These are phyloP conservation scores for Paraplagusia blochii DNA, from an alignment of 2,113 vertebrate genomes.

Conservation along the genomic window DNA sequence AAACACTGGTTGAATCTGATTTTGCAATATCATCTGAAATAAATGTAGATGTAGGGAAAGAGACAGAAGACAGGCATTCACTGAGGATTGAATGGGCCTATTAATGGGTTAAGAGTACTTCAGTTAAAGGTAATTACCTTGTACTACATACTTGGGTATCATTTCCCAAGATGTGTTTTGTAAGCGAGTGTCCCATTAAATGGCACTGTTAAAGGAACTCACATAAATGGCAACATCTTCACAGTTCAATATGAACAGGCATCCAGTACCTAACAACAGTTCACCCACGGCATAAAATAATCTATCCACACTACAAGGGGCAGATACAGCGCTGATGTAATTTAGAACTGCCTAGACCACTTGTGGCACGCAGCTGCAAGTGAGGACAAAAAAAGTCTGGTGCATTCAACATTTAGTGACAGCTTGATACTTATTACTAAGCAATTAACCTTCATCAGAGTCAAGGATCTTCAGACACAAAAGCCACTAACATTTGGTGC, in stretches of 20 bases:
- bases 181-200: slow-evolving; percentile 4
- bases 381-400: slow-evolving; percentile 1
- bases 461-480: slow-evolving; percentile 35
- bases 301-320: background rate
- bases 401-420: slow-evolving; percentile 4
- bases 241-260: slow-evolving; percentile 25
- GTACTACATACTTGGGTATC: slow-evolving; percentile 16
- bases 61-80: slow-evolving; percentile 1
- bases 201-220: slow-evolving; percentile 7
- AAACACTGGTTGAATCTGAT: slow-evolving; percentile 8
- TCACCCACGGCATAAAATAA: slow-evolving; percentile 13
- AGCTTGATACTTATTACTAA: slow-evolving; percentile 23
- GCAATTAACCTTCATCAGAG: slow-evolving; percentile 33
- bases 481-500: slow-evolving; percentile 10
- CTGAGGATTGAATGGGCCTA: slow-evolving; percentile 5
- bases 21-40: slow-evolving; percentile 13
- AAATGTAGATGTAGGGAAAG: slow-evolving; percentile 8
- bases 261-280: background rate
- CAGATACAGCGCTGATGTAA: slow-evolving; percentile 1
- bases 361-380: background rate
- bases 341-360: slow-evolving; percentile 48
- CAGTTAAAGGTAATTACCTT: background rate
- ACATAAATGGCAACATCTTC: slow-evolving; percentile 7
- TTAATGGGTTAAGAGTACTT: slow-evolving; percentile 7
- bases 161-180: slow-evolving; percentile 7